Conservation (phyloP, 1,140 invertebrate species). For the Brachionus manjavacas region DNA sequence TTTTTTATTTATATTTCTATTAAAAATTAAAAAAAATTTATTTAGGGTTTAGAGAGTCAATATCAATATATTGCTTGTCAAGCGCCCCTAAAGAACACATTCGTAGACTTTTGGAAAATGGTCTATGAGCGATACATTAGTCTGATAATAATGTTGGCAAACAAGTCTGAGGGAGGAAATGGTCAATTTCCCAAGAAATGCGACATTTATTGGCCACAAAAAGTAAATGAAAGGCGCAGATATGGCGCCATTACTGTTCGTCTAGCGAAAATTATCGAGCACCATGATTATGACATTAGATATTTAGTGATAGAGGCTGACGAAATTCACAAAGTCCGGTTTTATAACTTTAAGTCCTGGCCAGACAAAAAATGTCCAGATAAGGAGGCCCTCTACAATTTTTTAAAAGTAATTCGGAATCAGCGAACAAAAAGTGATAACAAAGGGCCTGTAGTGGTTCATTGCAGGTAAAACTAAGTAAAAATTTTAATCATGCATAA, state of each 20-base stretch:
- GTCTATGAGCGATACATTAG: constrained; percentile 99
- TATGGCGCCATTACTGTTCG: not conserved
- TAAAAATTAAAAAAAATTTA: not conserved
- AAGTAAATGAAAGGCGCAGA: not conserved
- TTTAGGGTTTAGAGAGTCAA: not conserved
- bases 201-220: constrained; percentile 14
- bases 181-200: not conserved
- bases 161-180: constrained; percentile 87
- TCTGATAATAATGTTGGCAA: constrained; percentile 97
- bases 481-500: not conserved
- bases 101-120: constrained; percentile 98
- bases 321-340: not conserved
- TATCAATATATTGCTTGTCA: constrained; percentile 93
- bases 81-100: constrained; percentile 87
- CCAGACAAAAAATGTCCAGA: not conserved
- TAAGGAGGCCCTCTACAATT: not conserved
- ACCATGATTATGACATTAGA: not conserved
- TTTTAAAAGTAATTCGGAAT: not conserved
- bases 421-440: not conserved
- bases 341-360: constrained; percentile 31
- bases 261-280: not conserved
- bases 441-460: not conserved
- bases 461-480: not conserved
- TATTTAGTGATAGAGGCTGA: not conserved
- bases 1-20: too few species aligned